Base-by-base conservation (phyloP, 35 echinoderm and acorn worm species). In the Ophiothrix spiculata region DNA sequence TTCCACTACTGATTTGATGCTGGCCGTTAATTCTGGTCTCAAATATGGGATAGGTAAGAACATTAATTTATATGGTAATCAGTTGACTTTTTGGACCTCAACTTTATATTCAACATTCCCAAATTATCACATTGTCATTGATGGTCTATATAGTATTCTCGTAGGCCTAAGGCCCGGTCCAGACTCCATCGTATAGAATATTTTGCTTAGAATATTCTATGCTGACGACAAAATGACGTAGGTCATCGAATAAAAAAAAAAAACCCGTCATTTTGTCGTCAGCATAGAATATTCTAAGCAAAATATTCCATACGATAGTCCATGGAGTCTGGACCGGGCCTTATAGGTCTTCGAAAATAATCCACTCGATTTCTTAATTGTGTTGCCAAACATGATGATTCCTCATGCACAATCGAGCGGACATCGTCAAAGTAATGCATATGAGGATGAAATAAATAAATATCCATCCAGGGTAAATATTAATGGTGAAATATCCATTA, bases 21-120 rank as follows among this genome's bases (percentile, higher is more conserved):
- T 88, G 36, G 92, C 87, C 6, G 80, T 21, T 13, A 86, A 88
- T 76, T 73, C 92, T 40, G 73, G 80, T 11, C 64, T 87, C 33
- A 82, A 87, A 37, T 84, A 69, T 56, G 76, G 80, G n/a, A 88
- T 93, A 46, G 85, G 90, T 92, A 83, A 76, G 74, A 32, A 19
- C 29, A 23, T 16, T 77, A 16, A 4, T 21, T 10, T 63, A 10
- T 74, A 15, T 34, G 16, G 16, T 8, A 23, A 64, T 10, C 32
- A 76, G 39, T 83, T 3, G 23, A 3, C 28, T 31, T 33, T 33
- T 8, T 15, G 15, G 31, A 74, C 40, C 11, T 8, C 15, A 28
- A 29, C 4, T 34, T n/a, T 17, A 13, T 15, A 13, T 23, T 13
- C 14, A 21, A 32, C 16, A 16, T 77, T 16, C 16, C 32, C 32